Evolutionary conservation across 2,797 vertebrate genomes (phyloP).

Genomic region (Thunnus albacares): DNA sequence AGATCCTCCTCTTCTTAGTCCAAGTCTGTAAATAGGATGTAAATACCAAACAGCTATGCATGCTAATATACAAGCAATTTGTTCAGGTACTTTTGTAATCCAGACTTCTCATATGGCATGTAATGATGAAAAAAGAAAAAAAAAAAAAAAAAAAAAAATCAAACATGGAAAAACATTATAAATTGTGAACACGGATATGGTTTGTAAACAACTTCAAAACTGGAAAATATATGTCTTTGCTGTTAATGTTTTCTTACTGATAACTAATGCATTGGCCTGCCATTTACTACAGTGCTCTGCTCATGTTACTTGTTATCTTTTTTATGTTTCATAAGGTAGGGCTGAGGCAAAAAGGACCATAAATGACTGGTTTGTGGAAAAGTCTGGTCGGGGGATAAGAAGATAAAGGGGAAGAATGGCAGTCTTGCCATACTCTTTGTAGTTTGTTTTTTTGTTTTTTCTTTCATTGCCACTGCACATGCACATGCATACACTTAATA

Average conservation of each 20-base stretch:
- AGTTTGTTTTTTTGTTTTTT: constrained; percentile 17
- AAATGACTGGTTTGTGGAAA: constrained; percentile 67
- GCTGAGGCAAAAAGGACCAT: constrained; percentile 79
- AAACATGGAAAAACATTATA: constrained; percentile 81
- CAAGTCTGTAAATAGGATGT: constrained; percentile 94
- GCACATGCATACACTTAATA: constrained; percentile 69
- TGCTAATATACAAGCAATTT: constrained; percentile 96
- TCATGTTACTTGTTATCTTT: constrained; percentile 81
- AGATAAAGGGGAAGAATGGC: constrained; percentile 46
- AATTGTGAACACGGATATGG: constrained; percentile 85
- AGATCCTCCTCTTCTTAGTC: constrained; percentile 86
- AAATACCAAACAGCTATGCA: constrained; percentile 94
- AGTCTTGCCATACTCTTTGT: constrained; percentile 56
- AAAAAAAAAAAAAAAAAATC: constrained; percentile 77
- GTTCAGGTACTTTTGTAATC: constrained; percentile 99
- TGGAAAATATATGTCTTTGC: constrained; percentile 79
- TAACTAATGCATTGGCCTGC: constrained; percentile 83
- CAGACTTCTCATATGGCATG: constrained; percentile 93
- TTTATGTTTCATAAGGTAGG: constrained; percentile 77
- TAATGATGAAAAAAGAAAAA: constrained; percentile 81
- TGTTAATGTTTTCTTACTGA: constrained; percentile 84
- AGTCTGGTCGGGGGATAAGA: constrained; percentile 36
- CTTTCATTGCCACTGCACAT: constrained; percentile 73
- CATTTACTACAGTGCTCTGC: constrained; percentile 81
- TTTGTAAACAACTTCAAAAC: constrained; percentile 84